phyloP scores from a whole-genome alignment of 2,797 vertebrate species.

The Pogoniulus pusillus region DNA sequence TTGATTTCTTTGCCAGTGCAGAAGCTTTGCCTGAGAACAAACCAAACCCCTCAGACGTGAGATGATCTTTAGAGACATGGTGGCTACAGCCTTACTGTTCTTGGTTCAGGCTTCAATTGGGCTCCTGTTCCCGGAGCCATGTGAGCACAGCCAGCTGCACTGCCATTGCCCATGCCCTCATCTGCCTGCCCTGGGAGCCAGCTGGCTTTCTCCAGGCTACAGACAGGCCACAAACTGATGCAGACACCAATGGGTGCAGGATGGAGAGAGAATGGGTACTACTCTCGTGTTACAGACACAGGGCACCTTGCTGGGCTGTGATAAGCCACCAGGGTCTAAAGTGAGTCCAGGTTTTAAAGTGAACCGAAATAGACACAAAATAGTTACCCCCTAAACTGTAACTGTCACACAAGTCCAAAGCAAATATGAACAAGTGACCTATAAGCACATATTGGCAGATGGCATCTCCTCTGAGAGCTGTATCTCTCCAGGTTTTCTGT shows the following conservation, averaged over 20 bases:
- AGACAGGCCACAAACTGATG: not conserved
- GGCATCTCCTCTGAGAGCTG: not conserved
- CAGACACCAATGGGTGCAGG: fast-evolving
- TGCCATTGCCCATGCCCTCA: not conserved
- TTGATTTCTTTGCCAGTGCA: not conserved
- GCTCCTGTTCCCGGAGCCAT: not conserved
- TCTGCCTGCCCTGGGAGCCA: not conserved
- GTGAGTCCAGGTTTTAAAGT: not conserved
- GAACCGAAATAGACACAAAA: not conserved
- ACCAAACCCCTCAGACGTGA: not conserved
- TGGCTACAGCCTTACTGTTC: not conserved
- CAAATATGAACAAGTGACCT: not conserved
- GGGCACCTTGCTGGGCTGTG: not conserved
- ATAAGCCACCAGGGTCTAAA: not conserved
- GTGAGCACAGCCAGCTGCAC: not conserved
- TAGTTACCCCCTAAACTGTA: not conserved
- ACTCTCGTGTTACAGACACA: not conserved
- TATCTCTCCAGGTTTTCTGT: not conserved
- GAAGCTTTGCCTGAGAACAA: not conserved
- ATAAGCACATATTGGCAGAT: not conserved
- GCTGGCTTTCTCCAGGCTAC: not conserved
- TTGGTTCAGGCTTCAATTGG: not conserved
- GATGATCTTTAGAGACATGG: not conserved
- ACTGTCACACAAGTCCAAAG: not conserved
- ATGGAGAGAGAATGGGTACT: not conserved